Evolutionary conservation across 2,113 vertebrate species (phyloP), one percentile per base, ranked within the genome.

Genomic region (Gambusia holbrooki): DNA sequence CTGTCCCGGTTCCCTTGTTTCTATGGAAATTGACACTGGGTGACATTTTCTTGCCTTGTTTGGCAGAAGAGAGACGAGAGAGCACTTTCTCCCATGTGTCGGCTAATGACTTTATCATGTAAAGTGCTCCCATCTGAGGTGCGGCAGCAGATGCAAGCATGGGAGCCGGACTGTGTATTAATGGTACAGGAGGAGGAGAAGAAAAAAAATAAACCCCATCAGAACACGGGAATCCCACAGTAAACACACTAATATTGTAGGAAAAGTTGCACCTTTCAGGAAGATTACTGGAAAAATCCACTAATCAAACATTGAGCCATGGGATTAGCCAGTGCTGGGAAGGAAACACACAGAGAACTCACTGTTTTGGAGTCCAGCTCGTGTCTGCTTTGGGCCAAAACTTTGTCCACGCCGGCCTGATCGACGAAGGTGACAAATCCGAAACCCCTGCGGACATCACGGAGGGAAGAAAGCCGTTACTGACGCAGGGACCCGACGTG

Each of bases 281-380:
- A 32, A 75, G 84, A 88, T 86, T 87, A 84, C 86, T 69, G 76
- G 78, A 76, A 91, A 58, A 92, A 90, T 82, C 83, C 88, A 84
- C 81, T 79, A 80, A 92, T 91, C 85, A 89, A 89, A 90, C 86
- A 87, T 58, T 77, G 76, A 82, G 84, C 87, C 62, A 75, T 69
- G 77, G 82, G 89, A 90, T 91, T 89, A 90, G 84, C 69, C 28
- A 79, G 67, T 75, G 84, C 77, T 79, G 86, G 87, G 83, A 81
- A 81, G 80, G 68, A 91, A 89, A 91, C 69, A 90, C 69, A 92
- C 89, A 91, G 85, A 87, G 83, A 89, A 95, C 97, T 97, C 95
- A 99, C 98, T 94, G 98, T 99, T 95, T 99, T 99, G 80, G 98
- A 99, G 96, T 99, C 98, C 94, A 99, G 91, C 90, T 99, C 98